Base-by-base conservation (phyloP, 2,888 invertebrate genomes). In the Lithophane leautieri region DNA sequence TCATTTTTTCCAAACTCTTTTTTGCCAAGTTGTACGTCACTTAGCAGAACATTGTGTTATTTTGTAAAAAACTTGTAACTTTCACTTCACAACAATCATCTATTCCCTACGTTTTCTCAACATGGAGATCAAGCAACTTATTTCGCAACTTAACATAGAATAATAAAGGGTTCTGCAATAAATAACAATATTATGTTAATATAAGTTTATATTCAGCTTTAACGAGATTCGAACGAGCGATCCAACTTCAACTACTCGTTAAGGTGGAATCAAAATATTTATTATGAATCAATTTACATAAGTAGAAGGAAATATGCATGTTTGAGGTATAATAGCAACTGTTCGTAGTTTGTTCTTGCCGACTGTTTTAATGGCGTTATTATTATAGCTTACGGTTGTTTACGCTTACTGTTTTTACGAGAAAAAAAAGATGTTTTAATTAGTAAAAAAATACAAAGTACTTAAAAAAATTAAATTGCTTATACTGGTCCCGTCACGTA, bases 231-330 rank as follows among this genome's bases (percentile, higher is more conserved):
- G 89, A 93, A 93, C 92, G 91, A 93, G 91, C 91, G 91, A 91
- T 92, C 88, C 91, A 88, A 91, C 91, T 92, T 91, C 90, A 92
- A 93, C 94, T 93, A 94, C 94, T 95, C 93, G 95, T 95, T 95
- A 95, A 91, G 91, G 91, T 92, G 91, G 91, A 94, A 94, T 94
- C 94, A 95, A 94, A 95, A 96, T 95, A 95, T 95, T 94, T 95
- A 94, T 94, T 95, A 94, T 94, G 95, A 94, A 95, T 95, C 92
- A 91, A 95, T 95, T 95, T 95, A 93, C 94, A 95, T 95, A 95
- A 95, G 90, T 91, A 94, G 92, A 87, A 91, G 90, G 88, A 92
- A 93, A 93, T 94, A 94, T 93, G 92, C 93, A 93, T 92, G 91
- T 90, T 90, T 88, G 88, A 89, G 88, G 89, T 89, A 82, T 81